Evolutionary conservation across 2,797 vertebrate genomes (phyloP).

Genomic region (Alexandromys oeconomus): DNA sequence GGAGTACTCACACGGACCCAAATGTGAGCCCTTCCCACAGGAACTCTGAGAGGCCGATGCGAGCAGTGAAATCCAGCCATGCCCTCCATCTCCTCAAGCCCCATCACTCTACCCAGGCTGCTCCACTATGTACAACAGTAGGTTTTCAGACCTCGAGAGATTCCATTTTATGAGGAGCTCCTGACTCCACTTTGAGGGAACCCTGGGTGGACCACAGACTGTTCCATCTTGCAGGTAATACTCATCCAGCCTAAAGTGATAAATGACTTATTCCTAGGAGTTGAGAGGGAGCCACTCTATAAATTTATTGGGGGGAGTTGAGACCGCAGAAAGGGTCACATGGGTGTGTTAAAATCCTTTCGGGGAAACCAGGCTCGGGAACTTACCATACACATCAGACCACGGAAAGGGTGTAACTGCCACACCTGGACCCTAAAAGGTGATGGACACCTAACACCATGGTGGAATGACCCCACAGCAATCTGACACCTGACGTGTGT

Average conservation of each 20-base stretch:
- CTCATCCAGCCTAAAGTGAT: not conserved
- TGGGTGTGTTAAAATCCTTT: not conserved
- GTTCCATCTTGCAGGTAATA: not conserved
- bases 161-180: not conserved
- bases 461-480: not conserved
- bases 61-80: not conserved
- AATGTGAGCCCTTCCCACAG: not conserved
- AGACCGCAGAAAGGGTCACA: not conserved
- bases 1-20: not conserved
- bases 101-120: not conserved
- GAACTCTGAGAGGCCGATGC: not conserved
- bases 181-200: not conserved
- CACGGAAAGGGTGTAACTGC: not conserved
- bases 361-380: not conserved
- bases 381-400: not conserved
- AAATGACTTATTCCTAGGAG: not conserved
- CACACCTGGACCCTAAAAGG: not conserved
- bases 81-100: not conserved
- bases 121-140: not conserved
- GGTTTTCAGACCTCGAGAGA: not conserved
- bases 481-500: not conserved
- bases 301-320: not conserved
- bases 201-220: not conserved
- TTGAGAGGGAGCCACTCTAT: not conserved
- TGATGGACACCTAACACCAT: not conserved